phyloP scores from a whole-genome alignment of 2,888 invertebrate genomes.

The Drosophila mimetica region DNA sequence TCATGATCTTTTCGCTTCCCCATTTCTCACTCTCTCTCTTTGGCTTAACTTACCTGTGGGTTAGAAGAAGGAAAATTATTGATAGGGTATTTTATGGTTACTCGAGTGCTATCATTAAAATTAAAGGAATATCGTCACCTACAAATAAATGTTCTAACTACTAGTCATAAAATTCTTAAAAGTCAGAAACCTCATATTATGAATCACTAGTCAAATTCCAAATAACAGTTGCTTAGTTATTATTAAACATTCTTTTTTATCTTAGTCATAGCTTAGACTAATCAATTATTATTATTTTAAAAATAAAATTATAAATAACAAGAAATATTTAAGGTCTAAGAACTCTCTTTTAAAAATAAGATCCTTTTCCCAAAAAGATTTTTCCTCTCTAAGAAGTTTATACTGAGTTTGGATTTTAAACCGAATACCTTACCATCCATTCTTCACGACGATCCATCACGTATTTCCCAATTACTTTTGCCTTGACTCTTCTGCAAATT shows the following conservation, averaged over 20 bases:
- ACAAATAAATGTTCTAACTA: background rate
- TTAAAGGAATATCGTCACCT: background rate
- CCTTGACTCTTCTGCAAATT: slow-evolving; percentile 12
- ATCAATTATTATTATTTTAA: too few relatives aligned
- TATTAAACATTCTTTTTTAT: background rate
- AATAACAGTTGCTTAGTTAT: background rate
- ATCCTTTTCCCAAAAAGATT: background rate
- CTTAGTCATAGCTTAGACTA: background rate
- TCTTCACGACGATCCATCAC: slow-evolving; percentile 15
- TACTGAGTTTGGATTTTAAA: background rate
- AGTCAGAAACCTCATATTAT: background rate
- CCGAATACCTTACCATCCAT: slow-evolving; percentile 1
- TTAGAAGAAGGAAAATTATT: slow-evolving; percentile 2
- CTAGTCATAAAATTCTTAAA: background rate
- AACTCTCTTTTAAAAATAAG: too few relatives aligned
- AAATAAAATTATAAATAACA: too few relatives aligned
- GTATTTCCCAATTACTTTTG: slow-evolving; percentile 10
- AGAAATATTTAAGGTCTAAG: too few relatives aligned
- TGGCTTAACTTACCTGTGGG: background rate
- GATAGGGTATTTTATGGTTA: slow-evolving; percentile 2
- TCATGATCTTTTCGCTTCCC: slow-evolving; percentile 6
- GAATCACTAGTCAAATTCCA: background rate
- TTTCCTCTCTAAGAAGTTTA: background rate
- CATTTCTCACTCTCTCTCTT: background rate
- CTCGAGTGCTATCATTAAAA: background rate